phyloP scores from a whole-genome alignment of 2,888 invertebrate genomes.

The Zygogramma bicolorata region DNA sequence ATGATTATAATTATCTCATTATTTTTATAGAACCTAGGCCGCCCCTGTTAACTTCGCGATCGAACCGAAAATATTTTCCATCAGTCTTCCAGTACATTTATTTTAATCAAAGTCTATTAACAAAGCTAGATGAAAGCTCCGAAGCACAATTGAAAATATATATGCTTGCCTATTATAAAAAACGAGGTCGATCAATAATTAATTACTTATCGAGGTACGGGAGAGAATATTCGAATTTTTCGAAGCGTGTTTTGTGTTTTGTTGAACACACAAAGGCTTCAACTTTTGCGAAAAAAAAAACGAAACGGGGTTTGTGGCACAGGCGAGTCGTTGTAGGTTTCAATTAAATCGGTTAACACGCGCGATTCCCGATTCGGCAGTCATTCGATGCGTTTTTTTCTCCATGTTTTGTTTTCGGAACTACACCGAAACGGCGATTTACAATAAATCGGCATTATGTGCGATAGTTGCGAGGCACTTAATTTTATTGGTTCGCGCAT shows the following conservation, averaged over 20 bases:
- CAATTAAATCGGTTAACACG: constrained; percentile 24
- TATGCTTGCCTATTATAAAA: constrained; percentile 24
- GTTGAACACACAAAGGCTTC: constrained; percentile 24
- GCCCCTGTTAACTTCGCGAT: not conserved
- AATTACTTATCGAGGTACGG: constrained; percentile 35
- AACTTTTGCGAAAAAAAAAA: constrained; percentile 27
- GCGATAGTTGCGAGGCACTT: too few species aligned
- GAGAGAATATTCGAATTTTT: constrained; percentile 31
- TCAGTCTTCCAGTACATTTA: constrained; percentile 34
- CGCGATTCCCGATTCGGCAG: constrained; percentile 7
- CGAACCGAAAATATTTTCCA: constrained; percentile 30
- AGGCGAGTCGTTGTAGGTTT: not conserved
- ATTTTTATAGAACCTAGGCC: too few species aligned
- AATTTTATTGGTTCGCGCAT: too few species aligned
- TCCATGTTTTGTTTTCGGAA: not conserved
- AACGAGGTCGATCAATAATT: constrained; percentile 39
- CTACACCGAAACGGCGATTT: not conserved
- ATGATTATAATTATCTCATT: too few species aligned
- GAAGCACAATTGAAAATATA: constrained; percentile 26
- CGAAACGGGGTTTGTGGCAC: not conserved
- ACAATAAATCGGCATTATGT: too few species aligned
- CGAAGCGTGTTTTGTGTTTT: constrained; percentile 28
- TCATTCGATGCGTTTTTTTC: not conserved
- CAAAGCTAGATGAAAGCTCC: constrained; percentile 22
- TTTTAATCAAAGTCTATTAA: constrained; percentile 35